These are phyloP conservation scores for Mus spicilegus DNA, from an alignment of 2,113 vertebrate species.

Conservation along the genomic window DNA sequence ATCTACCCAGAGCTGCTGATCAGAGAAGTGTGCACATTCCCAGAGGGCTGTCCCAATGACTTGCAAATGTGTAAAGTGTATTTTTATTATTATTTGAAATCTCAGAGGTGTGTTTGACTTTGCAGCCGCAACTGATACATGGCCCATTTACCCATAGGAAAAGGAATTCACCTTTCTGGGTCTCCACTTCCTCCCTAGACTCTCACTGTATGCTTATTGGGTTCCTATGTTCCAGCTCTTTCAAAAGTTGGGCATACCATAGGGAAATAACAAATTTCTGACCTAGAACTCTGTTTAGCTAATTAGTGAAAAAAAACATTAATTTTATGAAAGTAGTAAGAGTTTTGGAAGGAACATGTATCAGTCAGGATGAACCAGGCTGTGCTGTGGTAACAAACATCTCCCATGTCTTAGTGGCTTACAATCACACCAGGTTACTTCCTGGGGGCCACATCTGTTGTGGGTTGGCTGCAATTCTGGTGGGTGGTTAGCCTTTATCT, in stretches of 20 bases:
- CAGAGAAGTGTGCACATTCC: neutral
- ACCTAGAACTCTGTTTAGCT: neutral
- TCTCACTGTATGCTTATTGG: neutral
- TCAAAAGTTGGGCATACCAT: neutral
- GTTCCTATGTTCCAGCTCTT: neutral
- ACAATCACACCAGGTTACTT: neutral
- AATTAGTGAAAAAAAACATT: neutral
- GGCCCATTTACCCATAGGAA: neutral
- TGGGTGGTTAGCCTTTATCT: neutral
- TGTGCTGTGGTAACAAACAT: neutral
- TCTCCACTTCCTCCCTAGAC: no score
- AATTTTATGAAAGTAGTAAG: no score
- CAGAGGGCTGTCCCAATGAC: neutral
- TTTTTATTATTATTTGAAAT: neutral
- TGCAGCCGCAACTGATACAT: neutral
- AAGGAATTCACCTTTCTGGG: neutral
- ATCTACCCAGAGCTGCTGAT: no score
- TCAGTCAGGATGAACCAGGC: neutral
- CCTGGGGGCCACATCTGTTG: neutral
- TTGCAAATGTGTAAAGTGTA: neutral
- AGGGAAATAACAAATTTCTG: neutral
- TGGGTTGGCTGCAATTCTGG: neutral
- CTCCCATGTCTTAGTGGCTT: neutral
- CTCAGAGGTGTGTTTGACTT: slow-evolving; percentile 25
- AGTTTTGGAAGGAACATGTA: neutral